Conservation (phyloP, 2,113 vertebrate species). For the Dicerorhinus sumatrensis region DNA sequence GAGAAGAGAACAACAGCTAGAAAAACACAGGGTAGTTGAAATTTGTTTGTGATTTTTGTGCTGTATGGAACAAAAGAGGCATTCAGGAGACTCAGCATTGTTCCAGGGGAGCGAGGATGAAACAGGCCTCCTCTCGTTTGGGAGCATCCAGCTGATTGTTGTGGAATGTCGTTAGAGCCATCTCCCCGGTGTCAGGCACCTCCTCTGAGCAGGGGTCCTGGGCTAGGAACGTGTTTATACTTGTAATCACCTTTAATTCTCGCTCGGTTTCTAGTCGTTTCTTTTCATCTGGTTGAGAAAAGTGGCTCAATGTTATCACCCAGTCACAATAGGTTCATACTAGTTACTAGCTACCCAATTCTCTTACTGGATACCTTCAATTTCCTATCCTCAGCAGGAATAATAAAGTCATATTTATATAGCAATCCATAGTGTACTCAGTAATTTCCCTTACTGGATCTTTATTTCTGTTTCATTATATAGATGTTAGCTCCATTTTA, state of each 20-base stretch:
- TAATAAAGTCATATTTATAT: neutral
- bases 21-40: constrained; percentile 69
- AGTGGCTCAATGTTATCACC: neutral
- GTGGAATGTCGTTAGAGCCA: neutral
- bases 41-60: constrained; percentile 76
- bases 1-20: constrained; percentile 79
- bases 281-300: neutral
- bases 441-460: neutral
- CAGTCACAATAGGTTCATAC: neutral
- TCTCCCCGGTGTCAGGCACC: neutral
- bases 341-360: neutral
- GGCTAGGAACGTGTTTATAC: neutral
- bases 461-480: neutral
- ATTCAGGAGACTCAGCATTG: constrained; percentile 74
- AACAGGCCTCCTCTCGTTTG: neutral
- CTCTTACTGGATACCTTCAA: neutral
- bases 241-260: neutral
- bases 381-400: neutral
- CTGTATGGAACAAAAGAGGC: constrained; percentile 68
- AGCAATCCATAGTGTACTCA: neutral
- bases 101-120: neutral
- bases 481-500: neutral
- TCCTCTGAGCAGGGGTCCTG: neutral
- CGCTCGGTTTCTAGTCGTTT: neutral
- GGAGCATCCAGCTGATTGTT: neutral